Base-by-base conservation (phyloP, 1,140 invertebrate genomes). In the Formica exsecta region DNA sequence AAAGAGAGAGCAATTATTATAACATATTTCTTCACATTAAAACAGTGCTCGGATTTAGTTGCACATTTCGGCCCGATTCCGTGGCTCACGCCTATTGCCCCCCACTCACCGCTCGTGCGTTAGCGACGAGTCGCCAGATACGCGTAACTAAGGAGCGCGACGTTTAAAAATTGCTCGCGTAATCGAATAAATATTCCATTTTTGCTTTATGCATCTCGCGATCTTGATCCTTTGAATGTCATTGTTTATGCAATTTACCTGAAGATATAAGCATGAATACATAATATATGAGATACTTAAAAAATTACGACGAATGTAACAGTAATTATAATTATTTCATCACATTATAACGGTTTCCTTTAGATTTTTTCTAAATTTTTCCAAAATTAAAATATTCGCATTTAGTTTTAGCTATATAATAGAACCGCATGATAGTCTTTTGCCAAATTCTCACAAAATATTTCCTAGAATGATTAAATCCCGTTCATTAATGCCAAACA, bases 331-430 rank as follows among this genome's bases (percentile, higher is more conserved):
- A 81, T 73, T 73, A 13, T 32, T 32, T 5, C 5, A 8, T 61
- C 29, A 38, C 5, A 8, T 79, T 4, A 57, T 7, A 16, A 3
- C 1, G 11, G 29, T 68, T 11, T 57, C 13, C 16, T 38, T 48
- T 41, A 51, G 2, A 19, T 29, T 22, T 32, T 29, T 57, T 13
- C 6, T 13, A n/a, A 29, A 5, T 73, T 44, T 0, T 9, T 11
- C 0, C 2, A 71, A 13, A 38, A 48, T 70, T n/a, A 54, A 7
- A 16, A 25, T 3, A n/a, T 41, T 13, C 36, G 4, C 19, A 38
- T 38, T 32, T 64, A 64, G 44, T 76, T 36, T 76, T 38, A 79
- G n/a, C 5, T 79, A 6, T 16, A 48, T 9, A 65, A 13, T 11
- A 9, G 2, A 75, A 13, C 59, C 8, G 36, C 51, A 38, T n/a